Conservation (phyloP, 2,888 invertebrate species). For the Magallana nippona region DNA sequence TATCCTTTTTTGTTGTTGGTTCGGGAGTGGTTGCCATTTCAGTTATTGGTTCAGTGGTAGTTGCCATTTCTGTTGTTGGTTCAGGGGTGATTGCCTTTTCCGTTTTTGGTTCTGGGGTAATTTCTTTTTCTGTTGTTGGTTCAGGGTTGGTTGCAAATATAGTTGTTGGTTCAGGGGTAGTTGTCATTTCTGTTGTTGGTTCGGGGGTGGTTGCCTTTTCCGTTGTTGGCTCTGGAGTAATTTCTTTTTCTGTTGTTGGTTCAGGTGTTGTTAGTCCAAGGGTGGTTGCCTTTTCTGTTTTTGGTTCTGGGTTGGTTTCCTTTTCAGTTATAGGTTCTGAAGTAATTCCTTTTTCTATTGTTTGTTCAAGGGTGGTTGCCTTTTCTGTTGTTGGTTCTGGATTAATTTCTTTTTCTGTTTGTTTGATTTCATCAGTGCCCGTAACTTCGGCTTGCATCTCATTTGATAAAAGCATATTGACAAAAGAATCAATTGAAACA, state of each 20-base stretch:
- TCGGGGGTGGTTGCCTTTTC: neutral
- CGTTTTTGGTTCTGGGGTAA: neutral
- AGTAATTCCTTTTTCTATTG: neutral
- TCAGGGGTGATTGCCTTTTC: neutral
- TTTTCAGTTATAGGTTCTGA: neutral
- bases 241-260: neutral
- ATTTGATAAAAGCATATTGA: constrained; percentile 2
- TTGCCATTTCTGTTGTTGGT: neutral
- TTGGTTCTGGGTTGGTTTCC: neutral
- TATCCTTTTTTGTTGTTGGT: neutral
- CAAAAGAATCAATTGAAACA: neutral
- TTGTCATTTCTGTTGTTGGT: neutral
- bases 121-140: neutral
- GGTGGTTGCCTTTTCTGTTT: neutral
- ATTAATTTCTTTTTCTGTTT: neutral
- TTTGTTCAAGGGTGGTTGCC: neutral
- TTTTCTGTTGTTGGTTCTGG: no score
- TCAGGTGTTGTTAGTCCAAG: neutral
- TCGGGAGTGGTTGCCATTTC: neutral
- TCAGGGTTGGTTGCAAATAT: no score
- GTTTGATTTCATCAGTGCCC: neutral
- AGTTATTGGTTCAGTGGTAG: no score
- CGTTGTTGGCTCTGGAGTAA: neutral
- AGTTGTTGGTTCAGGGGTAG: neutral
- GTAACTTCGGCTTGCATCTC: neutral